phyloP scores from a whole-genome alignment of 2,797 vertebrate genomes.

The Arctocebus calabarensis region DNA sequence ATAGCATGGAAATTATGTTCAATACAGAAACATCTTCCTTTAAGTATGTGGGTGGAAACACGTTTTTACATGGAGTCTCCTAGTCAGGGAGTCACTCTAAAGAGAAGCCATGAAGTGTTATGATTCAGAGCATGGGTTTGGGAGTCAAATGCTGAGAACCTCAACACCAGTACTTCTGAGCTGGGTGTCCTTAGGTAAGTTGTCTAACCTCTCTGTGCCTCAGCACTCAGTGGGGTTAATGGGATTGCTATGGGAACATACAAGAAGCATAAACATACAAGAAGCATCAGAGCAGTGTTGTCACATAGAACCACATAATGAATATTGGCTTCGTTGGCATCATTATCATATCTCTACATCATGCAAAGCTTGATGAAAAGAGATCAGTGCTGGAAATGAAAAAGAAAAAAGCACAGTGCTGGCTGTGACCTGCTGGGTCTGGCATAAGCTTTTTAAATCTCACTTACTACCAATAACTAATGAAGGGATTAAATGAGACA shows the following conservation, averaged over 20 bases:
- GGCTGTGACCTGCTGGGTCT: background rate
- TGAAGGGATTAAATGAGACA: background rate
- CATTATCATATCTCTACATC: background rate
- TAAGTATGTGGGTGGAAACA: background rate
- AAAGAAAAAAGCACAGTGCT: background rate
- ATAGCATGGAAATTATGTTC: background rate
- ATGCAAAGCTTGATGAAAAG: background rate
- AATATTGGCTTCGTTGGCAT: background rate
- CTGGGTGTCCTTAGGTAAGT: constrained; percentile 7
- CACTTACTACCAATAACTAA: background rate
- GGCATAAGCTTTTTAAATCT: constrained; percentile 16
- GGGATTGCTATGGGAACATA: background rate
- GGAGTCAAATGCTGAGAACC: background rate
- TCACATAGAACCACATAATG: background rate
- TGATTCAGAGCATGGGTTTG: background rate
- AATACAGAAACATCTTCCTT: background rate
- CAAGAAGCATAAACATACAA: background rate
- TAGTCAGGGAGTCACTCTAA: background rate
- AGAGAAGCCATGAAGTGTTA: background rate
- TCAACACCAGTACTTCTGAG: background rate
- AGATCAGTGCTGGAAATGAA: background rate
- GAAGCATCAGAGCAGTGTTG: background rate
- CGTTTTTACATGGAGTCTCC: background rate
- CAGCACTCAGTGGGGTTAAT: background rate
- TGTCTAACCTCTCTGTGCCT: background rate